phyloP scores from a whole-genome alignment of 2,888 invertebrate species.

The Andricus quercusramuli region DNA sequence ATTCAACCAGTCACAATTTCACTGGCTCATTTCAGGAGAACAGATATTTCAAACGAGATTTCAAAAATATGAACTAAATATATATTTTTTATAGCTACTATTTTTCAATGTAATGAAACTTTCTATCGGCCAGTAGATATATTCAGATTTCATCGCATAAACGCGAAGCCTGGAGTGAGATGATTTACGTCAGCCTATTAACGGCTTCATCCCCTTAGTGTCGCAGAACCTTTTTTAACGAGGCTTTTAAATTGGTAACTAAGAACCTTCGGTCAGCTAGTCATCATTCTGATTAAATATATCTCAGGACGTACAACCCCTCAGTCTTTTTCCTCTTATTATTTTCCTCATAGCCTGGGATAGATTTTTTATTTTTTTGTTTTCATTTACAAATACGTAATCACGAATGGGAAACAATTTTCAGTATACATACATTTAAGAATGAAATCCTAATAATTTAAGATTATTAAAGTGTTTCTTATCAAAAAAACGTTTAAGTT shows the following conservation, averaged over 20 bases:
- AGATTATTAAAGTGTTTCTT: too few relatives aligned
- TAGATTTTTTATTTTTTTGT: background rate
- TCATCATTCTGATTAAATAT: slow-evolving; percentile 67
- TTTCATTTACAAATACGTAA: too few relatives aligned
- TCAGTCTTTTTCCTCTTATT: slow-evolving; percentile 42
- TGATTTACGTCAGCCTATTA: background rate
- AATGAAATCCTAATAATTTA: too few relatives aligned
- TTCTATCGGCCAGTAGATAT: background rate
- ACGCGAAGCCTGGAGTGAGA: background rate
- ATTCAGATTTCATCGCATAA: background rate
- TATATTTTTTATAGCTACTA: too few relatives aligned
- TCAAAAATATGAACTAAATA: too few relatives aligned
- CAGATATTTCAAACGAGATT: too few relatives aligned
- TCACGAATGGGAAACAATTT: too few relatives aligned
- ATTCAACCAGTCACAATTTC: too few relatives aligned
- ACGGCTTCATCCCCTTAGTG: background rate
- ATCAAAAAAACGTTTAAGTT: too few relatives aligned
- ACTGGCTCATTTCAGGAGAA: too few relatives aligned
- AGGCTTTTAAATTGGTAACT: slow-evolving; percentile 55
- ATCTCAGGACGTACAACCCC: slow-evolving; percentile 32
- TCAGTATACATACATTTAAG: too few relatives aligned
- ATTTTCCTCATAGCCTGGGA: background rate
- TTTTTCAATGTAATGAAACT: background rate
- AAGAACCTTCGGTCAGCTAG: slow-evolving; percentile 60
- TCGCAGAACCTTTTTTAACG: background rate